Base-by-base conservation (phyloP, 1,140 invertebrate species). In the Drosophila ambigua region DNA sequence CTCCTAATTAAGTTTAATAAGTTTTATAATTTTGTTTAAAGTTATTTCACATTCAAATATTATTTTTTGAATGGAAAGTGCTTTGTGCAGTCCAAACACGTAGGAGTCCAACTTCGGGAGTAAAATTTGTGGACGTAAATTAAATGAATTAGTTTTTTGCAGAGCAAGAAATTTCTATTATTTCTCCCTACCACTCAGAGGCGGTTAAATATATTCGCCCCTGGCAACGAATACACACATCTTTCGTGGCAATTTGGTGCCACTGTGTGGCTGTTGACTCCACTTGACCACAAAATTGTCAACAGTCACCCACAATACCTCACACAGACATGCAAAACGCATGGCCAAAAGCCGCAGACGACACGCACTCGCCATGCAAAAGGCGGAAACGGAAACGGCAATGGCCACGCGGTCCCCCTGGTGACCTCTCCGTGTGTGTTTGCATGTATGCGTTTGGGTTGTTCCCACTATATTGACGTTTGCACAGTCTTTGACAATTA, bases 221-320 rank as follows among this genome's bases (percentile, higher is more conserved):
- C 31, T 16, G 26, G 5, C 7, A 28, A 35, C 2, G 11, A 8
- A 51, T 28, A 28, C 20, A 9, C 31, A 23, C 2, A 8, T 39
- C 16, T 39, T 26, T 51, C 41, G 44, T 28, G 54, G 74, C 69
- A 64, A 79, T 85, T 85, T 63, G 71, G 61, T 73, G 59, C 53
- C 57, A 76, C 64, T 52, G 55, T 59, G 64, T 61, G 59, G 62
- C 73, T 85, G 72, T 72, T 85, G 82, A 81, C 82, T 78, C 60
- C 78, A 66, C 54, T 78, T 77, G 52, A 81, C 81, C 82, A 64
- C 77, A 81, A 77, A 85, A 81, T 77, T 81, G 82, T 84, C 81
- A 84, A 84, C 73, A 78, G 68, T 68, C 64, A 39, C 51, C 53
- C 58, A 59, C 57, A 48, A 44, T 15, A 28, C 43, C 64, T 61